Percentiles rank a stretch among this genome's conserved stretches.
phyloP scores from a whole-genome alignment of 2,797 vertebrate genomes.

The Semotilus atromaculatus region DNA sequence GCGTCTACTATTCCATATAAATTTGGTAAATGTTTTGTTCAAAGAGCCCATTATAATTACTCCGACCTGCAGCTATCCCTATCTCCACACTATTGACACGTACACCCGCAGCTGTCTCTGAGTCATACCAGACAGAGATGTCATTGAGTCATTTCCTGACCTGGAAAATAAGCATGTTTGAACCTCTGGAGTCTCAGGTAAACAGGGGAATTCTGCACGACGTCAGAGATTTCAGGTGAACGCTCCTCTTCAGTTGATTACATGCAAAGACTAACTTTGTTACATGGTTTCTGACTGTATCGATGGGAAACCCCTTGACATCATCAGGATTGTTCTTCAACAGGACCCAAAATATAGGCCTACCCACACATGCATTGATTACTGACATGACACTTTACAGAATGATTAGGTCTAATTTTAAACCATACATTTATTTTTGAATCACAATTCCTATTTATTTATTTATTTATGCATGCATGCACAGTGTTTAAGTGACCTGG shows the following conservation, averaged over 20 bases:
- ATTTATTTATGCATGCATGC: background rate
- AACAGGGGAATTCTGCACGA: background rate
- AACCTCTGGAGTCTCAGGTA: background rate
- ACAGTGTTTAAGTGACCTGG: background rate
- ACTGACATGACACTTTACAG: background rate
- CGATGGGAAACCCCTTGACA: background rate
- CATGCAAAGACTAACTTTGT: no score
- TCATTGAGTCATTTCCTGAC: conserved; percentile 5
- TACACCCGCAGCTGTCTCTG: background rate
- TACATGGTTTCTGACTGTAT: background rate
- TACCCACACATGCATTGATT: background rate
- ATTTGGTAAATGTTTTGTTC: no score
- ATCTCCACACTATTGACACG: background rate
- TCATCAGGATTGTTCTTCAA: background rate
- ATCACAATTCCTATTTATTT: background rate
- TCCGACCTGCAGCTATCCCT: background rate
- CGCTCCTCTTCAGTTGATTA: background rate
- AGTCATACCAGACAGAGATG: background rate
- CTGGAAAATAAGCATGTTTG: background rate
- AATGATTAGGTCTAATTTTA: background rate
- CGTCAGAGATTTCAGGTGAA: conserved; percentile 9
- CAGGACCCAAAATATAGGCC: background rate
- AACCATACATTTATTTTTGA: background rate
- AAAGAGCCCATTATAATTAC: background rate
- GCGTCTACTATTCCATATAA: no score